Percentiles rank a stretch among this genome's conserved stretches.
Evolutionary conservation across 2,888 invertebrate species (phyloP).

Genomic region (Caenorhabditis sulstoni): DNA sequence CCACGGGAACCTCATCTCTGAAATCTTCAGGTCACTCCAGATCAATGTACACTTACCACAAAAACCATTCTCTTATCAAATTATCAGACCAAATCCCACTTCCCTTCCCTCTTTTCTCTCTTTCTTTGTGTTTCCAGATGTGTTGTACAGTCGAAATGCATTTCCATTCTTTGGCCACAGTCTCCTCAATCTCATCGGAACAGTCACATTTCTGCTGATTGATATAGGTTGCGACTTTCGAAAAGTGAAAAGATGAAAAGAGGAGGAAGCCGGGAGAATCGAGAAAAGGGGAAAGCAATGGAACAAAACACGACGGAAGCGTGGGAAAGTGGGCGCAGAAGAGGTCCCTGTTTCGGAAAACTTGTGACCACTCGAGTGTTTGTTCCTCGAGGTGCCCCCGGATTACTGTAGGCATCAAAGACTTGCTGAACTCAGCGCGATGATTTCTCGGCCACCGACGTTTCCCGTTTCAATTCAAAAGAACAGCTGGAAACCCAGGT

Average conservation of each 20-base stretch:
- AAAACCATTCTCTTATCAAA: conserved; percentile 34
- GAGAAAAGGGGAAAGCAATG: conserved; percentile 10
- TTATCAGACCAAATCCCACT: conserved; percentile 47
- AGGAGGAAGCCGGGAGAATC: conserved; percentile 2
- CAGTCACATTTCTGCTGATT: conserved; percentile 11
- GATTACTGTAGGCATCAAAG: no score
- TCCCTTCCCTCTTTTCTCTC: conserved; percentile 28
- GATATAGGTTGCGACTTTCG: conserved; percentile 15
- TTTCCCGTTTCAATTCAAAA: no score
- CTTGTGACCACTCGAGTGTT: conserved; percentile 12
- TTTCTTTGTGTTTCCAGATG: conserved; percentile 17
- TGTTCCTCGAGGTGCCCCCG: neutral
- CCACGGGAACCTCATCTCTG: conserved; percentile 79
- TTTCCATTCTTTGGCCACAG: conserved; percentile 26
- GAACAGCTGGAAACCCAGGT: no score
- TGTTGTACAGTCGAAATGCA: neutral
- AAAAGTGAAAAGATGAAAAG: conserved; percentile 24
- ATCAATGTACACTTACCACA: conserved; percentile 33
- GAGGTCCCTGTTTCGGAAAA: neutral
- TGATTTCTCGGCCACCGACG: no score
- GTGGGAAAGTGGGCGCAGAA: neutral
- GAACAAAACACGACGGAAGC: conserved; percentile 33
- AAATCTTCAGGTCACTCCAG: conserved; percentile 32
- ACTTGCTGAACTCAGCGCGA: no score
- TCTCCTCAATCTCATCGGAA: conserved; percentile 2